Percentiles rank a stretch among this genome's conserved stretches.
These are phyloP conservation scores for Sebastolobus alascanus DNA, from an alignment of 2,797 vertebrate species.

Conservation along the genomic window DNA sequence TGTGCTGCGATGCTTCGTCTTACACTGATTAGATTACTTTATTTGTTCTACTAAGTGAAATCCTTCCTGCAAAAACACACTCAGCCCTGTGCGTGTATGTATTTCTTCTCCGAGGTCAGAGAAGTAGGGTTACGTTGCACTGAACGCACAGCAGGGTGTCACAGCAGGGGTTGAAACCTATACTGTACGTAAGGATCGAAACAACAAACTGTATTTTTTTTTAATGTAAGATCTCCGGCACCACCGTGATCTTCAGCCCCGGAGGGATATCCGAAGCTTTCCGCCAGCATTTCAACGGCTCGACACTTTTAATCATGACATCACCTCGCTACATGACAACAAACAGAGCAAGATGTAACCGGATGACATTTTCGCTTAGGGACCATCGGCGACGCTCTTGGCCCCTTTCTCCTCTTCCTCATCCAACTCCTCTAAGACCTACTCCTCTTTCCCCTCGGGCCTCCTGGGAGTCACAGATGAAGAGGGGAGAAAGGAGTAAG, in stretches of 20 bases:
- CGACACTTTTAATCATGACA: conserved; percentile 63
- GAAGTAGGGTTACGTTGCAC: not conserved
- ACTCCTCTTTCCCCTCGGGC: conserved; percentile 25
- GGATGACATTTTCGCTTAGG: conserved; percentile 46
- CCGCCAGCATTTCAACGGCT: conserved; percentile 30
- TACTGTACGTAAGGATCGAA: conserved; percentile 3
- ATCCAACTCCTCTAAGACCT: conserved; percentile 42
- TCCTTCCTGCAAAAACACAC: conserved; percentile 28
- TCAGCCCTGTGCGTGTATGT: not conserved
- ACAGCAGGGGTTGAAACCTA: conserved; percentile 23
- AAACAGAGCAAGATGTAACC: conserved; percentile 64
- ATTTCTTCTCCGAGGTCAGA: conserved; percentile 6
- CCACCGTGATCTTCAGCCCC: conserved; percentile 9
- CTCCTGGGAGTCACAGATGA: conserved; percentile 40
- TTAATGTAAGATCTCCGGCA: conserved; percentile 21
- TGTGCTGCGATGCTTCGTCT: conserved; percentile 17
- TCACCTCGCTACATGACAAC: conserved; percentile 71
- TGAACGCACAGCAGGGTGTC: conserved; percentile 12
- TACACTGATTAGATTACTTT: conserved; percentile 48
- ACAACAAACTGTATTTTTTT: conserved; percentile 11
- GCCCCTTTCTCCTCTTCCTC: conserved; percentile 40
- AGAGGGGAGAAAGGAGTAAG: conserved; percentile 12
- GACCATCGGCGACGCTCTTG: conserved; percentile 39
- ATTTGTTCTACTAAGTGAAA: conserved; percentile 52
- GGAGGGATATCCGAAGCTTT: conserved; percentile 48